Evolutionary conservation across 2,888 invertebrate genomes (phyloP), one percentile per base, ranked within the genome.

Genomic region (Nephrotoma appendiculata): DNA sequence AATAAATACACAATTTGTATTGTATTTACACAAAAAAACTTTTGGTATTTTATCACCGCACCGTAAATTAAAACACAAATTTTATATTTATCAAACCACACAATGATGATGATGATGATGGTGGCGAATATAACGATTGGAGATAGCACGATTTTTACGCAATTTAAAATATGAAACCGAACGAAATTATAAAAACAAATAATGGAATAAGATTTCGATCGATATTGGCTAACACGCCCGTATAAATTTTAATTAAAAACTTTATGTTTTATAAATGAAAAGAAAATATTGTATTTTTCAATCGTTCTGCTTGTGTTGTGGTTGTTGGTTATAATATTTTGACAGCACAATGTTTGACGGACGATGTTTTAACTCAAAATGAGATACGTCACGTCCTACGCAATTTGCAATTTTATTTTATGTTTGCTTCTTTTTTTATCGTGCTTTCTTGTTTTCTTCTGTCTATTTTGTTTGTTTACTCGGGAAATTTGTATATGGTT

Each of bases 341-440:
- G 71, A 71, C 71, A 71, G 71, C 71, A 71, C 71, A 71, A 71
- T 71, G 71, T 84, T 84, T 84, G 84, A 84, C 84, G 84, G 84
- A 42, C 84, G 84, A 84, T 84, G 84, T 84, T 42, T 84, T 84
- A 42, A 84, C 84, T 84, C 84, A 43, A 84, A 84, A 84, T 84
- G 84, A 84, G 84, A 84, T 84, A 84, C 84, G 84, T 84, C 84
- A 84, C 84, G 84, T 84, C 84, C 84, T 84, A 84, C 84, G 84
- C 84, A 84, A 84, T 84, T 84, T 84, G 84, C 84, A 42, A 84
- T 84, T 84, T 84, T 42, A 42, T 83, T 41, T 41, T 83, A 48
- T 48, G 48, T 48, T 12, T 48, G 11, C 48, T 42, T 41, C 9
- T 12, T 41, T 41, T 83, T 83, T 83, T 41, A 6, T 42, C 42